phyloP scores from a whole-genome alignment of 64 coral and sea anemone genomes.

The Astreopora myriophthalma region DNA sequence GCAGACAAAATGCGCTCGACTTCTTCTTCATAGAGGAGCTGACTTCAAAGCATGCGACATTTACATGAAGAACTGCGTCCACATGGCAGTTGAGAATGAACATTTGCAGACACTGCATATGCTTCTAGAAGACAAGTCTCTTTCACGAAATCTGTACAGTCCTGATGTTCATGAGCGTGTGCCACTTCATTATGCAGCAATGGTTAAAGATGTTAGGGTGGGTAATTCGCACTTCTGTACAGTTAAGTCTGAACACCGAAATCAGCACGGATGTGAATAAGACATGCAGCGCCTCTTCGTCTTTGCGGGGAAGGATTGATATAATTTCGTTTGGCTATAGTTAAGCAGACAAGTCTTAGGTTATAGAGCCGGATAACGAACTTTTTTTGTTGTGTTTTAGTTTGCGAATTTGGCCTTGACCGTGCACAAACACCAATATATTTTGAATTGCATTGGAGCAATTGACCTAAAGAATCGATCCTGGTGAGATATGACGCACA shows the following conservation, averaged over 20 bases:
- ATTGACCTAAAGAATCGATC: no score
- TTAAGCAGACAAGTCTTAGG: no score
- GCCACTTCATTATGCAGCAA: constrained; percentile 83
- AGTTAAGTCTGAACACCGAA: neutral
- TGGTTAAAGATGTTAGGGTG: constrained; percentile 65
- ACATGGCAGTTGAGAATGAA: constrained; percentile 82
- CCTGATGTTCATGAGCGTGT: constrained; percentile 64
- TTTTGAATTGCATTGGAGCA: no score
- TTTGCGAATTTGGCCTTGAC: no score
- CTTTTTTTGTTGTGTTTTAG: no score
- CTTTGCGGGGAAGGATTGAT: no score
- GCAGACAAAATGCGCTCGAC: constrained; percentile 25
- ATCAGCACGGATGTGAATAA: neutral
- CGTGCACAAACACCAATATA: no score
- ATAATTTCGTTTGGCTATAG: no score
- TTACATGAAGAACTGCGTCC: constrained; percentile 68
- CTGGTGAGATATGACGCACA: no score
- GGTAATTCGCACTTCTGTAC: neutral
- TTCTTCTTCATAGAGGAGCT: constrained; percentile 68
- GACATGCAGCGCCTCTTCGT: neutral
- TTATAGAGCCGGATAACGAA: no score
- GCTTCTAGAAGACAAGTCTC: constrained; percentile 41
- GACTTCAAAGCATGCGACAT: constrained; percentile 59
- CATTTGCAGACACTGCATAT: constrained; percentile 49
- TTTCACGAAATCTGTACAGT: constrained; percentile 19